Percentiles rank a stretch among this genome's conserved stretches.
Conservation (phyloP, 2,797 vertebrate genomes). For the Heliangelus exortis region DNA sequence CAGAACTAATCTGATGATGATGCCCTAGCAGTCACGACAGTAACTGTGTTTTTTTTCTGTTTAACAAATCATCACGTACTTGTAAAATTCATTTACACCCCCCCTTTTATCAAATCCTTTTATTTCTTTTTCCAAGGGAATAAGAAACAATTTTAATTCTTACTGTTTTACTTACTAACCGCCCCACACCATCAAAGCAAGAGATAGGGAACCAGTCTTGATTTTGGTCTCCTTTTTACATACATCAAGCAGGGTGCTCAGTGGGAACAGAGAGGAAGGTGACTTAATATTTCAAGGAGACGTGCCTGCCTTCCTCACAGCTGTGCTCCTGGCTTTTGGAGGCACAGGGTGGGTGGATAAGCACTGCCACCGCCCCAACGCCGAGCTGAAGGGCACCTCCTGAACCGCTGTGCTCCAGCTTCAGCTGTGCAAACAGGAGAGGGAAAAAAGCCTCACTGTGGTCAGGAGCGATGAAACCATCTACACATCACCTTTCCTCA, state of each 20-base stretch:
- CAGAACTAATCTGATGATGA: not conserved
- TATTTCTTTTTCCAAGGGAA: not conserved
- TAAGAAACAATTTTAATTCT: not conserved
- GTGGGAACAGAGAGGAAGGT: not conserved
- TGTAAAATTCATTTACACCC: not conserved
- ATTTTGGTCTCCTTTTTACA: not conserved
- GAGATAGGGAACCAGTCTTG: not conserved
- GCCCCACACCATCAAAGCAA: not conserved
- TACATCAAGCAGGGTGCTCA: not conserved
- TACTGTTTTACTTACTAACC: not conserved
- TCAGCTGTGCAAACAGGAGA: not conserved
- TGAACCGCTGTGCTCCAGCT: fast-evolving
- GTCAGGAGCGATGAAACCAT: not conserved
- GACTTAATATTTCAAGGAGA: not conserved
- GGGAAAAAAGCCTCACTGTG: not conserved
- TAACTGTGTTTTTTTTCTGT: not conserved
- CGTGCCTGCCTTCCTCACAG: not conserved
- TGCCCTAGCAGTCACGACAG: not conserved
- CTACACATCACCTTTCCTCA: not conserved
- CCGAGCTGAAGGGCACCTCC: not conserved
- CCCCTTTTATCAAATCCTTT: not conserved
- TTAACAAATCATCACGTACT: not conserved
- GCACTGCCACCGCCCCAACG: fast-evolving
- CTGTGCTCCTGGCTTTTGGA: not conserved
- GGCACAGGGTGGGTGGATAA: fast-evolving